These are phyloP conservation scores for Hedya salicella DNA, from an alignment of 2,888 invertebrate species.

Conservation along the genomic window DNA sequence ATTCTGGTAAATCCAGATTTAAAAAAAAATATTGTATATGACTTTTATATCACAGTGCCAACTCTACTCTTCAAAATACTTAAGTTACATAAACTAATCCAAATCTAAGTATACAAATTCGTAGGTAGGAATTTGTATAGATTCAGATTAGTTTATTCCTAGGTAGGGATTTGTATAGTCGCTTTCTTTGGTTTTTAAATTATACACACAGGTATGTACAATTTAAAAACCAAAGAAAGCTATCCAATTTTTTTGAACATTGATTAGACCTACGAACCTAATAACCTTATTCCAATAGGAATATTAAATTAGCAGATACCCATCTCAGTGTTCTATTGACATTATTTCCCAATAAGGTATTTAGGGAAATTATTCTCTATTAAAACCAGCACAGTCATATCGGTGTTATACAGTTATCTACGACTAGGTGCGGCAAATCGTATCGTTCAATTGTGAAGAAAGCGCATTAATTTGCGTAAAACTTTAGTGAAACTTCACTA, in stretches of 20 bases:
- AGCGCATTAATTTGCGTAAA: slow-evolving; percentile 38
- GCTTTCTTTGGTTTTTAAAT: no score
- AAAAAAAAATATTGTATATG: no score
- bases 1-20: no score
- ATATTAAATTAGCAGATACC: slow-evolving; percentile 6
- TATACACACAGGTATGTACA: background rate
- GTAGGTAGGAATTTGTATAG: no score
- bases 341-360: slow-evolving; percentile 3
- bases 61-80: no score
- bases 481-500: slow-evolving; percentile 35
- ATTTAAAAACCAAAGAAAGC: background rate
- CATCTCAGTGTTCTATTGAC: background rate
- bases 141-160: no score
- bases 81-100: no score
- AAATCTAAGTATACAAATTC: no score
- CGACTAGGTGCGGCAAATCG: slow-evolving; percentile 5
- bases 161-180: no score
- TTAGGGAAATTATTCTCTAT: background rate
- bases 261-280: background rate
- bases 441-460: slow-evolving; percentile 37
- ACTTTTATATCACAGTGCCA: no score
- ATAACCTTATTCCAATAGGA: background rate
- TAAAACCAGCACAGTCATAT: background rate
- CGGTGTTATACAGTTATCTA: background rate
- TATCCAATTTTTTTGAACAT: background rate